phyloP scores from a whole-genome alignment of 2,797 vertebrate genomes.

The Argya squamiceps region DNA sequence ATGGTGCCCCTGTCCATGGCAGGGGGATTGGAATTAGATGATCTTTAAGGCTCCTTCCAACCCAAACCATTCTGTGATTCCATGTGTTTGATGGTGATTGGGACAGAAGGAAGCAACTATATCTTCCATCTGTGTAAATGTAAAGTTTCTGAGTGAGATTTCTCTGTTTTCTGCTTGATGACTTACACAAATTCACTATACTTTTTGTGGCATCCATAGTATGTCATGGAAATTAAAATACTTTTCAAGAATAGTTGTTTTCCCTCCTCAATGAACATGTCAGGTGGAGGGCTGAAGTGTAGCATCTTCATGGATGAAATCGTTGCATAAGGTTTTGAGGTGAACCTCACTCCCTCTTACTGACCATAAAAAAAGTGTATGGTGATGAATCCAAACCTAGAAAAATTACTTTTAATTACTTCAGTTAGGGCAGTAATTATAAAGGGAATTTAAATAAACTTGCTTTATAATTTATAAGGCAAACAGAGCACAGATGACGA shows the following conservation, averaged over 20 bases:
- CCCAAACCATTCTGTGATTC: not conserved
- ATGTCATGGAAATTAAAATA: not conserved
- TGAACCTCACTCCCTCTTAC: not conserved
- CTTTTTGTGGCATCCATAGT: not conserved
- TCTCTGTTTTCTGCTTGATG: not conserved
- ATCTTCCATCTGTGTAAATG: not conserved
- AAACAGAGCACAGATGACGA: not conserved
- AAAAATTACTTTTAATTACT: not conserved
- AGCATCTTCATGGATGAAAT: not conserved
- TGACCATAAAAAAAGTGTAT: not conserved
- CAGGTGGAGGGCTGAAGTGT: not conserved
- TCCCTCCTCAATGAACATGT: not conserved
- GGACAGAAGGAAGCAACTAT: not conserved
- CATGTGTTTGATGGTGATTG: not conserved
- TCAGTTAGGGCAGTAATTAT: not conserved
- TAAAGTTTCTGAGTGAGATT: not conserved
- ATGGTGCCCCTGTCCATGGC: not conserved
- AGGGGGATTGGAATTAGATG: not conserved
- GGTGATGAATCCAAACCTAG: not conserved
- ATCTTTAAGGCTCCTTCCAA: not conserved
- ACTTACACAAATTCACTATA: not conserved
- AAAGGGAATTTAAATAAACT: too few relatives aligned
- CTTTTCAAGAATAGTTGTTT: not conserved
- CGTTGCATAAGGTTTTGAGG: not conserved
- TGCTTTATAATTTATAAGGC: not conserved